Base-by-base conservation (phyloP, 1,140 invertebrate species). In the Apocrypta bakeri region DNA sequence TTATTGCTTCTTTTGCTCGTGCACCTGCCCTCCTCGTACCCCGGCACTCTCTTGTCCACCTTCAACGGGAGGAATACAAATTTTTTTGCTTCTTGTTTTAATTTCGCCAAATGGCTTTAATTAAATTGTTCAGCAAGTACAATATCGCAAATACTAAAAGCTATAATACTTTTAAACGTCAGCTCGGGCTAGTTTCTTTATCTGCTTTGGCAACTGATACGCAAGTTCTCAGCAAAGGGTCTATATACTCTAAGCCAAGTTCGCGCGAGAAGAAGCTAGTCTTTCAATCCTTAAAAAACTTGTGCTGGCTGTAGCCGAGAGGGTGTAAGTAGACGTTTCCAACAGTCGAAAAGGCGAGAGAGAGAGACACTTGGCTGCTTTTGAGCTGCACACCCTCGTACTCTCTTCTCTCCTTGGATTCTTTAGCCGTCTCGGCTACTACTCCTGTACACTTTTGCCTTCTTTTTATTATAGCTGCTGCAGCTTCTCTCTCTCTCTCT, bases 251-350 rank as follows among this genome's bases (percentile, higher is more conserved):
- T 9, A 66, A 29, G 64, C 64, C 27, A 37, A 71, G 68, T 71
- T 42, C 21, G 33, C 37, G 71, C 63, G 63, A 66, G 24, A 56
- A n/a, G 48, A 25, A 66, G 63, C 63, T 73, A 42, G 33, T 25
- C 71, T 73, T 73, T 73, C 71, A 48, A 73, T 73, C 71, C 33
- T 73, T 40, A 73, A 73, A n/a, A 73, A 73, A 73, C 33, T 73
- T 73, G 24, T 9, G 2, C 71, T 12, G 7, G 71, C 71, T 21
- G 9, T 3, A 37, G 69, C 7, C 1, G 29, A 71, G 29, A 29
- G 29, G 25, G 8, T 27, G 64, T 29, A 66, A 66, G 64, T 66
- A 66, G 64, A 66, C 64, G 64, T 71, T 71, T 71, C n/a, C 68
- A 71, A 31, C 42, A 11, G 63, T 29, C 68, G 31, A 71, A 33